Evolutionary conservation across 1,140 invertebrate species (phyloP).

Genomic region (Venturia canescens): DNA sequence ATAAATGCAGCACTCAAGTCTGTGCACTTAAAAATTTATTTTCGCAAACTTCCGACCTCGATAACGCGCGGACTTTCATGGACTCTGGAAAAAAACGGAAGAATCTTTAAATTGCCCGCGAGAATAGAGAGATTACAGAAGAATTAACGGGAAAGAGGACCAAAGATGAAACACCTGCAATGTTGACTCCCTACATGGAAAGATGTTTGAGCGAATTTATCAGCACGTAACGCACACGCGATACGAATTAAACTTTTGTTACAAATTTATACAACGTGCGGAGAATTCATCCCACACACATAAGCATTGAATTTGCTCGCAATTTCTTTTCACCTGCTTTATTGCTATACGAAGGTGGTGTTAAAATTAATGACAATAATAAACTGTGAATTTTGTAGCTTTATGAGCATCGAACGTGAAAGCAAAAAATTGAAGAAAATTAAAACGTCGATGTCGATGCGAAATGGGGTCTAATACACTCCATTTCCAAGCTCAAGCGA

Average conservation of each 20-base stretch:
- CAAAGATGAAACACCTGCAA: neutral
- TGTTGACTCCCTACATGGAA: conserved; percentile 20
- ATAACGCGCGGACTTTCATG: conserved; percentile 39
- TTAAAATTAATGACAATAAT: neutral
- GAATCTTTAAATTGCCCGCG: neutral
- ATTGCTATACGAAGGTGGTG: neutral
- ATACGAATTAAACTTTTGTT: conserved; percentile 53
- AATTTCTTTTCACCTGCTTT: neutral
- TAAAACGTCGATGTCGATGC: too few relatives aligned
- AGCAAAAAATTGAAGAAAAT: too few relatives aligned
- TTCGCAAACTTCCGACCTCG: conserved; percentile 11
- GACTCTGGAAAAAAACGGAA: neutral
- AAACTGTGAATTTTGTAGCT: too few relatives aligned
- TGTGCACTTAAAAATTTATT: neutral
- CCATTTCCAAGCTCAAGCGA: neutral
- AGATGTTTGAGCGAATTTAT: conserved; percentile 59
- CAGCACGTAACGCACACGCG: conserved; percentile 68
- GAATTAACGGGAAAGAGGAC: neutral
- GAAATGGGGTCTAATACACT: too few relatives aligned
- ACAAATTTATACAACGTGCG: conserved; percentile 43
- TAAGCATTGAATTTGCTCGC: neutral
- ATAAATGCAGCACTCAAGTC: neutral
- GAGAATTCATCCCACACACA: conserved; percentile 67
- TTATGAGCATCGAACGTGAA: too few relatives aligned
- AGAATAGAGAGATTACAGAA: neutral